Base-by-base conservation (phyloP, 2,888 invertebrate genomes). In the Hemicrepidius hirtus region DNA sequence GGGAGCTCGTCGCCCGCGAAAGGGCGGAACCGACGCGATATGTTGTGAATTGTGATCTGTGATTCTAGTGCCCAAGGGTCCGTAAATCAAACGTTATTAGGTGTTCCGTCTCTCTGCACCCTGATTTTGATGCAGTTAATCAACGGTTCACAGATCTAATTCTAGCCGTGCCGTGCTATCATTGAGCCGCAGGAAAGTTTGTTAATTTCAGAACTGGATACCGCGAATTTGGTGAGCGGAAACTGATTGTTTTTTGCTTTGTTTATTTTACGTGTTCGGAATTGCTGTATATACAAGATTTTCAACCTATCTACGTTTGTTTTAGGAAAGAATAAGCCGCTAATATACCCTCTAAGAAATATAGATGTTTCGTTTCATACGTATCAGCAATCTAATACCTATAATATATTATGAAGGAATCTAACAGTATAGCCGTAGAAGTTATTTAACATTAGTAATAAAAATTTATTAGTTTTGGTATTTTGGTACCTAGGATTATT, bases 21-120 rank as follows among this genome's bases (percentile, higher is more conserved):
- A 70, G 46, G 70, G 70, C 63, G 64, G 70, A 57, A 37, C 64
- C 46, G 64, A 63, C 37, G 41, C 70, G 62, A 70, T 70, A 70
- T 57, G 71, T 59, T 65, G 59, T 46, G 71, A 66, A 65, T 71
- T 71, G 71, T 71, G 65, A 71, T 65, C 59, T 71, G 59, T 65
- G 65, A 71, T 71, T 65, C 40, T 37, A 57, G 50, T 62, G 53
- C 65, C 65, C 71, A 50, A 32, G 66, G 65, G 71, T 60, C 65
- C 13, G 60, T 65, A 71, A 71, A 71, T 71, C 67, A 67, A 71
- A 62, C 37, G 62, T 67, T 67, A 66, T 71, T 71, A 67, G 57
- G 59, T 71, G 71, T 63, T 71, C 41, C 63, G 37, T 60, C 46
- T 71, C 57, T 21, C 13, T 53, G 71, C 59, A 18, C 59, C 18